Conservation (phyloP, 2,888 invertebrate species). For the Atrina japonica region DNA sequence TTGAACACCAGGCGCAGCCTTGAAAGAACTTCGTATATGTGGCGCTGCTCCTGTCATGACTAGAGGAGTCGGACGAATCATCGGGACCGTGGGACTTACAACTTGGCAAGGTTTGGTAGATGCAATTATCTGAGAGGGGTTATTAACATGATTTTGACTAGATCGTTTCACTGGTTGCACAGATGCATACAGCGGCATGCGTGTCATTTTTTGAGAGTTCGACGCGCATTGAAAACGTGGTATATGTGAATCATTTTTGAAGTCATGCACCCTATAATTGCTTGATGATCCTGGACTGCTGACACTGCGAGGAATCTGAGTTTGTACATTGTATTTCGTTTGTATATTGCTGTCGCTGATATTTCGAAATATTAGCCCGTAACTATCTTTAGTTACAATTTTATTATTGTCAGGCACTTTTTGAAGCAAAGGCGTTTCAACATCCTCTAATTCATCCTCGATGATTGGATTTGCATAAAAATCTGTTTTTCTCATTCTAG, state of each 20-base stretch:
- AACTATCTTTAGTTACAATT: not conserved
- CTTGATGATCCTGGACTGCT: slow-evolving; percentile 7
- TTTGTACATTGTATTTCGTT: not conserved
- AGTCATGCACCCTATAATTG: not conserved
- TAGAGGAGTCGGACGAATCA: slow-evolving; percentile 61
- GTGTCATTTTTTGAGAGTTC: slow-evolving; percentile 8
- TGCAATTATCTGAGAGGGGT: slow-evolving; percentile 11
- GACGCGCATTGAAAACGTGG: not conserved
- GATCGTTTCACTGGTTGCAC: slow-evolving; percentile 38
- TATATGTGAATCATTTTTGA: not conserved
- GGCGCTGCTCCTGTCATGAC: slow-evolving; percentile 59
- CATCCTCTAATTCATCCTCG: slow-evolving; percentile 17
- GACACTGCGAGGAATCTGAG: slow-evolving; percentile 18
- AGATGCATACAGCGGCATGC: slow-evolving; percentile 39
- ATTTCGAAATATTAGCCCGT: slow-evolving; percentile 13
- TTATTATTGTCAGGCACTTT: not conserved
- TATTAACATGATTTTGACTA: slow-evolving; percentile 18
- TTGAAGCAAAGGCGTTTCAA: not conserved
- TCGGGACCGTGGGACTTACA: slow-evolving; percentile 59
- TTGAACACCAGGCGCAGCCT: slow-evolving; percentile 54
- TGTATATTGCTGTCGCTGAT: slow-evolving; percentile 23
- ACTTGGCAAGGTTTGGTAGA: slow-evolving; percentile 51
- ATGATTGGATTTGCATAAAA: slow-evolving; percentile 24
- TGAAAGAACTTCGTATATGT: slow-evolving; percentile 52
- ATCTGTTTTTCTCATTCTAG: not conserved